These are phyloP conservation scores for Nipponacmea schrenckii DNA, from an alignment of 2,888 invertebrate species.

Conservation along the genomic window DNA sequence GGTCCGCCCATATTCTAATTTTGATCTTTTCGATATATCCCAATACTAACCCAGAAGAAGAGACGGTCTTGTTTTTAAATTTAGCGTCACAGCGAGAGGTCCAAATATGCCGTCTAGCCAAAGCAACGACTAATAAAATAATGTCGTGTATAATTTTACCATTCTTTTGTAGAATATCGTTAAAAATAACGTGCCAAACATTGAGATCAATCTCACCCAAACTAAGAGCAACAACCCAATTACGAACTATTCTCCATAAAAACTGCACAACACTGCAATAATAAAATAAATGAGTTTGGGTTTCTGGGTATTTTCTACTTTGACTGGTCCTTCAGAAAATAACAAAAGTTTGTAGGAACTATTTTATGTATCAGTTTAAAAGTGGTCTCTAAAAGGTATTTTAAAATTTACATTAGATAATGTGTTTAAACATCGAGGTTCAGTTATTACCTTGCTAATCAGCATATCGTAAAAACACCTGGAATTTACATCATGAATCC, in stretches of 20 bases:
- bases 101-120: conserved; percentile 7
- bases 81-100: not conserved
- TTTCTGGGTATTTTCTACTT: not conserved
- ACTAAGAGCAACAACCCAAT: conserved; percentile 4
- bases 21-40: not conserved
- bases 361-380: not conserved
- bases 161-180: not conserved
- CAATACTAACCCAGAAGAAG: not conserved
- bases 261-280: not conserved
- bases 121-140: conserved; percentile 1
- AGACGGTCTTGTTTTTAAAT: conserved; percentile 1
- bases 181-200: conserved; percentile 6
- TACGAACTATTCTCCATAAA: conserved; percentile 1
- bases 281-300: not conserved
- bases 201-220: conserved; percentile 6
- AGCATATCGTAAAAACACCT: conserved; percentile 4
- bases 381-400: not conserved
- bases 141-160: not conserved
- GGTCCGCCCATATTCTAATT: conserved; percentile 6
- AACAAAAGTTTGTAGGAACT: not conserved
- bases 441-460: not conserved
- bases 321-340: not conserved
- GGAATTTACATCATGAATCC: not conserved
- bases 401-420: not conserved
- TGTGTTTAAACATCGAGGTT: not conserved